A percentile compares a stretch with the other conserved stretches of the same genome.
Conservation (phyloP, 2,797 vertebrate genomes). For the Okamejei kenojei region DNA sequence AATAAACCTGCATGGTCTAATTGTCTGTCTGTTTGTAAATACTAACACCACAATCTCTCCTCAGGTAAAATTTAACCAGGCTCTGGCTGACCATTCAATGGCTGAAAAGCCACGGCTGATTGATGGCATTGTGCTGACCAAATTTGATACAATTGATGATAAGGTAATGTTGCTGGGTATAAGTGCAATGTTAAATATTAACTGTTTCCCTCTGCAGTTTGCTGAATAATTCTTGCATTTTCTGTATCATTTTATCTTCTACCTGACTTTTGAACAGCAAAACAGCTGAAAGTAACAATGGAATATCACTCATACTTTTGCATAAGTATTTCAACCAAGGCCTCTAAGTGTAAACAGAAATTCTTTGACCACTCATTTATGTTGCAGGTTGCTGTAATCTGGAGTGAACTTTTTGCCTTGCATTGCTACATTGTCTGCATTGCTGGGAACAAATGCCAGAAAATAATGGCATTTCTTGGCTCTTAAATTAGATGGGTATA, state of each 20-base stretch:
- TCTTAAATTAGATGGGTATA: neutral
- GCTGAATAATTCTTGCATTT: too few species aligned
- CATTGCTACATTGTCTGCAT: neutral
- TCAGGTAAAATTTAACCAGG: slow-evolving; percentile 97
- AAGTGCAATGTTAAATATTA: too few species aligned
- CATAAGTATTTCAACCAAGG: neutral
- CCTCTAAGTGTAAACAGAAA: neutral
- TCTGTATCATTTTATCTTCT: neutral
- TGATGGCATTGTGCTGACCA: slow-evolving; percentile 95
- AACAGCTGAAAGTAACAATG: neutral
- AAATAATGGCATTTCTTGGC: neutral
- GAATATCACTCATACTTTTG: too few species aligned
- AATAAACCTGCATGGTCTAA: neutral
- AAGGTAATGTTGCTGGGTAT: slow-evolving; percentile 64
- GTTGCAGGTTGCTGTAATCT: neutral
- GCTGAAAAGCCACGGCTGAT: slow-evolving; percentile 89
- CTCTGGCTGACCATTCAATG: slow-evolving; percentile 93
- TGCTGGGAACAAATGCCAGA: neutral
- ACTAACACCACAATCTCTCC: neutral
- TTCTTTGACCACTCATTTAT: neutral
- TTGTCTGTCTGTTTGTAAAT: neutral
- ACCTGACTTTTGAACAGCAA: neutral
- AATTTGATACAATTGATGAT: slow-evolving; percentile 97
- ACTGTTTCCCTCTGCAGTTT: too few species aligned
- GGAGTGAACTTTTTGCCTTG: neutral